These are phyloP conservation scores for Donacobius atricapilla DNA, from an alignment of 2,113 vertebrate species.

Conservation along the genomic window DNA sequence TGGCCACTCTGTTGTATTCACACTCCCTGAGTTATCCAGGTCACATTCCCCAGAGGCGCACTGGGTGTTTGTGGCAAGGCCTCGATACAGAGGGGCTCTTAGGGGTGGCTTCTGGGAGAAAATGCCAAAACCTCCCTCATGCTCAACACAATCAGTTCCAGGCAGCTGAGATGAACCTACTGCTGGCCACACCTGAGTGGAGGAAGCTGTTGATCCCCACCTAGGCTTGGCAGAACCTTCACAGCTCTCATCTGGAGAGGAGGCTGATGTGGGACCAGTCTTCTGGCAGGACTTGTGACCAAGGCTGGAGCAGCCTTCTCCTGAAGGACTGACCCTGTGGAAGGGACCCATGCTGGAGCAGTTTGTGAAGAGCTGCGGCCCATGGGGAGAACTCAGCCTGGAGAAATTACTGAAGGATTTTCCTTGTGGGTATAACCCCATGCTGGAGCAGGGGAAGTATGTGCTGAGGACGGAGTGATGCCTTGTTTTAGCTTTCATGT, in stretches of 20 bases:
- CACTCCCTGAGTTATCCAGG: neutral
- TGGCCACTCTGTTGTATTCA: neutral
- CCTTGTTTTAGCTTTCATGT: too few relatives aligned
- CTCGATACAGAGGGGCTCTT: neutral
- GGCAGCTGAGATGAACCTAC: neutral
- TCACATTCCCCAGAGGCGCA: neutral
- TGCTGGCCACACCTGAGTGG: neutral
- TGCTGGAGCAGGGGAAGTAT: rapidly evolving
- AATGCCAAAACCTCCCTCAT: neutral
- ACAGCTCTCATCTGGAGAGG: neutral
- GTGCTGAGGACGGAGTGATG: neutral
- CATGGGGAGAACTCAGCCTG: neutral
- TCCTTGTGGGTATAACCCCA: rapidly evolving
- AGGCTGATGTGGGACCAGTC: neutral
- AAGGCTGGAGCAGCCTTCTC: neutral
- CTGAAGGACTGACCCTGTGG: neutral
- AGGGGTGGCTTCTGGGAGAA: neutral
- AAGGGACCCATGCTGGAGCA: neutral
- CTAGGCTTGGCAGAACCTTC: neutral
- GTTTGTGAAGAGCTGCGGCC: neutral
- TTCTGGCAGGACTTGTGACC: neutral
- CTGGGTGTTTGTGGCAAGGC: neutral
- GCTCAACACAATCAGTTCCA: neutral
- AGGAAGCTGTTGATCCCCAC: neutral
- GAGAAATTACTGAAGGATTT: neutral